Evolutionary conservation across 1,140 invertebrate species (phyloP).

Genomic region (Drosophila miranda): DNA sequence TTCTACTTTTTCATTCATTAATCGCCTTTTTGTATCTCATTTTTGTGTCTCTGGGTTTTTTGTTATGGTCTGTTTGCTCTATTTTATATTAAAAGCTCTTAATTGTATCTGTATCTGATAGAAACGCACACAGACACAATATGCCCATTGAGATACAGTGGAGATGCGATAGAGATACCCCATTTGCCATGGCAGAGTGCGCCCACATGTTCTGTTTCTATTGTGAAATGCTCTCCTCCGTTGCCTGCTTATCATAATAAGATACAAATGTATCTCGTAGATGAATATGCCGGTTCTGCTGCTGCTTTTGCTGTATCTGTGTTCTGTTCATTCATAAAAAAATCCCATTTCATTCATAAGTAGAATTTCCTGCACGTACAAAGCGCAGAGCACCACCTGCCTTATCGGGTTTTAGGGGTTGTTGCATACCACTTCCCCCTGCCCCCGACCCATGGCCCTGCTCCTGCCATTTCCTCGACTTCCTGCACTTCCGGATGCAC

Average conservation of each 20-base stretch:
- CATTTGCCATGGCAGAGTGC: slow-evolving; percentile 11
- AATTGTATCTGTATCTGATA: slow-evolving; percentile 36
- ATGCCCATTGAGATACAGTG: not conserved
- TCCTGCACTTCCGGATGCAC: slow-evolving; percentile 44
- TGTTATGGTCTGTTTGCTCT: slow-evolving; percentile 72
- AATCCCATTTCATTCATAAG: slow-evolving; percentile 45
- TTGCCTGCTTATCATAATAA: slow-evolving; percentile 48
- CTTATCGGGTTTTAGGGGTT: slow-evolving; percentile 34
- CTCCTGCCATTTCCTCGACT: slow-evolving; percentile 20
- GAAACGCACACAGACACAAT: slow-evolving; percentile 1
- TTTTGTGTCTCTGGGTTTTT: slow-evolving; percentile 22
- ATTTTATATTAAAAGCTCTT: slow-evolving; percentile 59
- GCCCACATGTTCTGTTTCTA: slow-evolving; percentile 50
- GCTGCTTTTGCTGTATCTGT: too few relatives aligned
- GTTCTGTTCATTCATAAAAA: slow-evolving; percentile 33
- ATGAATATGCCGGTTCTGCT: not conserved
- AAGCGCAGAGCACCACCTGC: slow-evolving; percentile 28
- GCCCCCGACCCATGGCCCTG: not conserved
- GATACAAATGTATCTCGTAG: slow-evolving; percentile 47
- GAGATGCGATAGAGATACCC: too few relatives aligned
- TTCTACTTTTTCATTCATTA: slow-evolving; percentile 62
- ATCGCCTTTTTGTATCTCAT: slow-evolving; percentile 9
- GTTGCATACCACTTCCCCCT: slow-evolving; percentile 5
- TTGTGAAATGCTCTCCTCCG: slow-evolving; percentile 37
- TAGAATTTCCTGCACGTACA: slow-evolving; percentile 33